These are phyloP conservation scores for Blomia tropicalis DNA, from an alignment of 2,888 invertebrate species.

Conservation along the genomic window DNA sequence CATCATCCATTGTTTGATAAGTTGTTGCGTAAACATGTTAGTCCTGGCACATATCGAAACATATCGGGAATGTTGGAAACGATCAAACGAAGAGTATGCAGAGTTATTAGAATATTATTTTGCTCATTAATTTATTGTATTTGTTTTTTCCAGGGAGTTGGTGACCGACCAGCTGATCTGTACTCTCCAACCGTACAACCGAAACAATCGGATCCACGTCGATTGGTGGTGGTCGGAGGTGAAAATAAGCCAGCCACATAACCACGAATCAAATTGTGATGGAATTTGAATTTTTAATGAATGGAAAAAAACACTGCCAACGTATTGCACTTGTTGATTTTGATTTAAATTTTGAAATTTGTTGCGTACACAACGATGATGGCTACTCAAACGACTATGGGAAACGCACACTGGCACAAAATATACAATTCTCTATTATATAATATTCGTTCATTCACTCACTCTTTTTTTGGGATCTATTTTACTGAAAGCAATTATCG, in stretches of 20 bases:
- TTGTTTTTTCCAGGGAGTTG: slow-evolving; percentile 21
- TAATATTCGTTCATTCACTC: too few species aligned
- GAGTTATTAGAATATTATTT: not conserved
- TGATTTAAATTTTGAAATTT: too few species aligned
- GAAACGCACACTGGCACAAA: too few species aligned
- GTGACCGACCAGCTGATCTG: slow-evolving; percentile 17
- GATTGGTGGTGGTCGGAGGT: not conserved
- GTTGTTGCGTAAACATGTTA: slow-evolving; percentile 60
- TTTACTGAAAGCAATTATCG: too few species aligned
- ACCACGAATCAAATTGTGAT: too few species aligned
- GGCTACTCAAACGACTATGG: too few species aligned
- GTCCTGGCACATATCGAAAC: slow-evolving; percentile 57
- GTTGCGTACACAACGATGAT: too few species aligned
- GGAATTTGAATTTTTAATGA: too few species aligned
- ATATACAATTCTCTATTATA: too few species aligned
- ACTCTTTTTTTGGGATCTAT: too few species aligned
- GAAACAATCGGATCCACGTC: slow-evolving; percentile 1
- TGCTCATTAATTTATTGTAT: not conserved
- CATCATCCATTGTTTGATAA: slow-evolving; percentile 58
- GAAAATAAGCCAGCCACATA: not conserved
- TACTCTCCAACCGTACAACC: slow-evolving; percentile 14
- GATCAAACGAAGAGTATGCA: slow-evolving; percentile 31
- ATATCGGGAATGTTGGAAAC: slow-evolving; percentile 58
- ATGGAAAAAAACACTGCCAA: too few species aligned
- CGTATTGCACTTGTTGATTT: too few species aligned